These are phyloP conservation scores for Dicyrtomina minuta DNA, from an alignment of 2,888 invertebrate genomes.

Conservation along the genomic window DNA sequence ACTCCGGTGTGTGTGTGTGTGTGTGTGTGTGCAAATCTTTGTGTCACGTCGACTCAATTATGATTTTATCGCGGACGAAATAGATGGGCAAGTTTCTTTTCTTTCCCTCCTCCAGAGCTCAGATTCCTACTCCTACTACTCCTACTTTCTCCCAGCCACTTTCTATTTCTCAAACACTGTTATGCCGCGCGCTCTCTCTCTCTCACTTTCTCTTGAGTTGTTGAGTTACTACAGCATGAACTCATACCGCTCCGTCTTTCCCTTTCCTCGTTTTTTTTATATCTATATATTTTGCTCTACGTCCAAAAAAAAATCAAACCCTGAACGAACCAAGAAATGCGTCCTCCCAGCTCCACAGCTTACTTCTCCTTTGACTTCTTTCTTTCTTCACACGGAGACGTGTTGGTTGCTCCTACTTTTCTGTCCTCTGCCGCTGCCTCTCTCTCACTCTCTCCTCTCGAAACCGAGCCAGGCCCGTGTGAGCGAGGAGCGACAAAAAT, in stretches of 20 bases:
- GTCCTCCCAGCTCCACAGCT: background rate
- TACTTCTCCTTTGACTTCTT: constrained; percentile 2
- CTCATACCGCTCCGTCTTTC: too few relatives aligned
- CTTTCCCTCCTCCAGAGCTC: too few relatives aligned
- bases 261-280: too few relatives aligned
- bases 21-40: constrained; percentile 53
- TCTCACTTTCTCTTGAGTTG: constrained; percentile 55
- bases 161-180: constrained; percentile 29
- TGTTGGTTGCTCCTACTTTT: constrained; percentile 9
- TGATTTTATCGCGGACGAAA: constrained; percentile 53
- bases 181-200: constrained; percentile 48
- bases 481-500: constrained; percentile 50
- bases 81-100: constrained; percentile 54
- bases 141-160: constrained; percentile 50
- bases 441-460: background rate
- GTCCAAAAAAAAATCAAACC: too few relatives aligned
- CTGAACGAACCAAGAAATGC: constrained; percentile 31
- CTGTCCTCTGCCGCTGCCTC: constrained; percentile 2
- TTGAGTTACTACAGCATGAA: too few relatives aligned
- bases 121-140: constrained; percentile 54
- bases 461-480: constrained; percentile 10
- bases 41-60: constrained; percentile 54
- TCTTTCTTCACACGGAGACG: constrained; percentile 3
- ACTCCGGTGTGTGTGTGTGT: constrained; percentile 22
- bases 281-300: too few relatives aligned